Evolutionary conservation across 1,140 invertebrate species (phyloP), one percentile per base, ranked within the genome.

Genomic region (Drosophila equinoxialis): DNA sequence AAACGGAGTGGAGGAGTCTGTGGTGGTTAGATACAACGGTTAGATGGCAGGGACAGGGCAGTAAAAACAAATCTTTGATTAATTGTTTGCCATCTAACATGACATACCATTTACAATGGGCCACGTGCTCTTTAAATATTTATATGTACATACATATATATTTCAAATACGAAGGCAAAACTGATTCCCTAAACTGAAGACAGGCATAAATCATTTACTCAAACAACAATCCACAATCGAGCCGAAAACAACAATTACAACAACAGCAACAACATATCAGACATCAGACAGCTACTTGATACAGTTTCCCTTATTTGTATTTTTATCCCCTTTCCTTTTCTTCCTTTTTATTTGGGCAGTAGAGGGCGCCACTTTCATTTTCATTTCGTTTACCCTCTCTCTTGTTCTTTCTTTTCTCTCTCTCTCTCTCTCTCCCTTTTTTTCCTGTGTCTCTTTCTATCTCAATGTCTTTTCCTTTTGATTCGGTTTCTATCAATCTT

Each of bases 101-200:
- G 83, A 77, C 83, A 87, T 79, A 86, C 83, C 79, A 86, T 86
- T 86, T 86, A 86, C 83, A 86, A 87, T 77, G 73, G 45, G 84
- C 83, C 83, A 87, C 83, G 84, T 83, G 83, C 83, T 83, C 77
- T 89, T 87, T 89, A 89, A 87, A 89, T 87, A 87, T 87, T 87
- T 77, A 87, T 87, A 23, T 57, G 66, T 64, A 48, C 17, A 13
- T 48, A 48, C 17, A 14, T 23, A 57, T 7, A 66, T 77, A 59
- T 64, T 75, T 62, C 73, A 70, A 58, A 69, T 79, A 58, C 45
- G 68, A 78, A 74, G 54, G 17, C 66, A 45, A 55, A 78, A 65
- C 76, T 51, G 75, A 72, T 72, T 71, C 63, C 41, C 30, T 11
- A 70, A 41, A 37, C 75, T 71, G 75, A 68, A 77, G 68, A 67